phyloP scores from a whole-genome alignment of 2,888 invertebrate species.

The Diarsia rubi region DNA sequence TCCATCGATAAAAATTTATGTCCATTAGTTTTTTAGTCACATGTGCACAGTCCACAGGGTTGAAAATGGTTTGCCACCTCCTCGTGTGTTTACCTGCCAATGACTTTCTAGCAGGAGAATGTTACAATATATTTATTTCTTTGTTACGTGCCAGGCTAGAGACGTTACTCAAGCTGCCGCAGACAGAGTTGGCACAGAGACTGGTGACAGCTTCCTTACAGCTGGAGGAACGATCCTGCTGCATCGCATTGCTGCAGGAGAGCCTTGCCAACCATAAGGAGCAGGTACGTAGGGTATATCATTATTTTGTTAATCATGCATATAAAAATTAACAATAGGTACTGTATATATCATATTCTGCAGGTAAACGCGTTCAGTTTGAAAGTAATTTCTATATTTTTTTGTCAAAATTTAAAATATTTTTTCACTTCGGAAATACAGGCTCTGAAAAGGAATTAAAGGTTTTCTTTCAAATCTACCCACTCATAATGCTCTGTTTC shows the following conservation, averaged over 20 bases:
- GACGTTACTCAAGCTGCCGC: slow-evolving; percentile 88
- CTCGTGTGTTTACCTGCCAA: neutral
- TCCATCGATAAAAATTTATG: too few species aligned
- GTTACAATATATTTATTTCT: too few species aligned
- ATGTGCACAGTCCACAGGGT: neutral
- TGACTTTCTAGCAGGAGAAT: neutral
- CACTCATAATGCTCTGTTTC: slow-evolving; percentile 44
- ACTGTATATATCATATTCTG: too few species aligned
- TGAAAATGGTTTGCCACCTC: neutral
- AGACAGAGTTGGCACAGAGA: slow-evolving; percentile 91
- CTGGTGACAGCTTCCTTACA: slow-evolving; percentile 91
- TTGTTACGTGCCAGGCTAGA: slow-evolving; percentile 84
- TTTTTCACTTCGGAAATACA: too few species aligned
- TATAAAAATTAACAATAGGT: neutral
- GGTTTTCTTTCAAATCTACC: too few species aligned
- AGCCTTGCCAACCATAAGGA: slow-evolving; percentile 90
- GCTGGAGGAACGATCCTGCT: slow-evolving; percentile 91
- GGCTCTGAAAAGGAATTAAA: too few species aligned
- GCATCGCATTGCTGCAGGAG: slow-evolving; percentile 91
- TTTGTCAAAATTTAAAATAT: neutral
- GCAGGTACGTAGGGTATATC: slow-evolving; percentile 77
- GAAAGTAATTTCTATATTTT: neutral
- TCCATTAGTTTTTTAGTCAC: too few species aligned
- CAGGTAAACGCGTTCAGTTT: too few species aligned
- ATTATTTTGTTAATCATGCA: neutral